A percentile compares a stretch with the other conserved stretches of the same genome.
These are phyloP conservation scores for Achroia grisella DNA, from an alignment of 1,140 invertebrate genomes.

Conservation along the genomic window DNA sequence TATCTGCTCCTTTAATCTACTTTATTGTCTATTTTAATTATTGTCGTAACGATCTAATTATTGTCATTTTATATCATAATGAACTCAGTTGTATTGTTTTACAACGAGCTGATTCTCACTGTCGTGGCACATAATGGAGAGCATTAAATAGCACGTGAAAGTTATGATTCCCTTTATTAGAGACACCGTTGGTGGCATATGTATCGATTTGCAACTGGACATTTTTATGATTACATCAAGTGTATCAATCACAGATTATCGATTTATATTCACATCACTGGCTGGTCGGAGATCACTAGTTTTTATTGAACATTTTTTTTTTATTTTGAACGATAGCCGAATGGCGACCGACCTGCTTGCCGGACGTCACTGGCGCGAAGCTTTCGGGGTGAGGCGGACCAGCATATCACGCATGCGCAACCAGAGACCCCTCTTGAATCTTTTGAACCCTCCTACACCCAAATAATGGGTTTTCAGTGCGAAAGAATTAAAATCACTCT, in stretches of 20 bases:
- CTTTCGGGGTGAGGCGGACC: constrained; percentile 19
- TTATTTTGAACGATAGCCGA: constrained; percentile 12
- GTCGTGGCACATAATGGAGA: constrained; percentile 52
- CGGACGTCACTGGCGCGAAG: constrained; percentile 54
- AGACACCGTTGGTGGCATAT: constrained; percentile 10
- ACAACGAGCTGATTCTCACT: constrained; percentile 37
- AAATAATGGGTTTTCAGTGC: constrained; percentile 15
- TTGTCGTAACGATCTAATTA: constrained; percentile 25
- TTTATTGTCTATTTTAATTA: constrained; percentile 27
- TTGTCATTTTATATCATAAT: constrained; percentile 17
- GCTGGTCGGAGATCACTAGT: constrained; percentile 4
- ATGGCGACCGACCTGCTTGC: constrained; percentile 21
- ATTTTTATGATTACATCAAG: constrained; percentile 15
- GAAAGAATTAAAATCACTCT: constrained; percentile 17
- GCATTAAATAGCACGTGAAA: constrained; percentile 26
- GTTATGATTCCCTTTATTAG: constrained; percentile 16
- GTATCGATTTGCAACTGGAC: constrained; percentile 25
- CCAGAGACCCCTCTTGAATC: constrained; percentile 2
- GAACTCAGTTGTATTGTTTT: constrained; percentile 15
- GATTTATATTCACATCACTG: constrained; percentile 4
- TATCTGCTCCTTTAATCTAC: constrained; percentile 27
- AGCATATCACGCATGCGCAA: constrained; percentile 38
- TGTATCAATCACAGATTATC: neutral
- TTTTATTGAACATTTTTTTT: constrained; percentile 9
- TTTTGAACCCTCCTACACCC: constrained; percentile 4